phyloP scores from a whole-genome alignment of 1,140 invertebrate genomes.

The Oryctes rhinoceros region DNA sequence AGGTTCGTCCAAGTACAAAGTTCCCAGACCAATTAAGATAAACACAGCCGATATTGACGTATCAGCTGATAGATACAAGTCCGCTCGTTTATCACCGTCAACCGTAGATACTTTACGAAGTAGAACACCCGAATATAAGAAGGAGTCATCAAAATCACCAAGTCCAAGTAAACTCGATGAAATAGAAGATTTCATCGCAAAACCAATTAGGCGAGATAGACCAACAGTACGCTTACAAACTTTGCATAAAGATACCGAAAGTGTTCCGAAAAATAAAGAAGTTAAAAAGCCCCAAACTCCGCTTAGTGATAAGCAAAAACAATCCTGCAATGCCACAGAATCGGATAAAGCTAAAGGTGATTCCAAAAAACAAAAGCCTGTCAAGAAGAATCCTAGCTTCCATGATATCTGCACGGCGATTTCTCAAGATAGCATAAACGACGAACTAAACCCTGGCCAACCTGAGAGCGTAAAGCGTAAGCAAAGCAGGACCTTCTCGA shows the following conservation, averaged over 20 bases:
- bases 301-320: conserved; percentile 40
- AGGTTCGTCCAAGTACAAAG: conserved; percentile 61
- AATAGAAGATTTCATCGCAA: conserved; percentile 47
- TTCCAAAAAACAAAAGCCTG: conserved; percentile 56
- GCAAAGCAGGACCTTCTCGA: conserved; percentile 55
- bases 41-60: conserved; percentile 87
- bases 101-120: conserved; percentile 47
- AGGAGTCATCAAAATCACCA: conserved; percentile 47
- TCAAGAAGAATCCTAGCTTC: conserved; percentile 61
- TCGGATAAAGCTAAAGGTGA: conserved; percentile 52
- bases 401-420: conserved; percentile 66
- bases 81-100: conserved; percentile 42
- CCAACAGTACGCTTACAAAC: conserved; percentile 76
- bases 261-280: conserved; percentile 66
- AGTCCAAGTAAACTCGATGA: conserved; percentile 44
- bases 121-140: conserved; percentile 59
- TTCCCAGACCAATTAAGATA: conserved; percentile 71
- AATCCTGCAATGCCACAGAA: conserved; percentile 39
- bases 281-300: conserved; percentile 60
- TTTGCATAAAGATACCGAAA: conserved; percentile 53
- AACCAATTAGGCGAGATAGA: conserved; percentile 71
- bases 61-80: conserved; percentile 68
- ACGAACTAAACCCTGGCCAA: conserved; percentile 65
- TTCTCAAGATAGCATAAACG: conserved; percentile 63
- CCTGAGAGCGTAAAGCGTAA: conserved; percentile 54